These are phyloP conservation scores for Dolomedes plantarius DNA, from an alignment of 2,888 invertebrate species.

Conservation along the genomic window DNA sequence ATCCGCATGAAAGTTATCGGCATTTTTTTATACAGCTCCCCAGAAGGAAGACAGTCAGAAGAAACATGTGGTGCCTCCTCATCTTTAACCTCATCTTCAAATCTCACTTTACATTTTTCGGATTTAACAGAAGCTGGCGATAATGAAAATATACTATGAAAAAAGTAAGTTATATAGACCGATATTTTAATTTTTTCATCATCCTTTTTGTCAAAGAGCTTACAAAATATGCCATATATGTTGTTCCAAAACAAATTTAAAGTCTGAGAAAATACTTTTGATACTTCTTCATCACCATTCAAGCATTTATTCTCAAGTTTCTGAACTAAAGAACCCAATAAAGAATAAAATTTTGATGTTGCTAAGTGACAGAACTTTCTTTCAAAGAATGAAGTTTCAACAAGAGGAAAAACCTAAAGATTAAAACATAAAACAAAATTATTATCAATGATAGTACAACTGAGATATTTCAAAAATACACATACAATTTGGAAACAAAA, in stretches of 20 bases:
- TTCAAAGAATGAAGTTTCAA: conserved; percentile 75
- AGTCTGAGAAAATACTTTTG: not conserved
- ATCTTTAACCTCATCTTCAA: conserved; percentile 21
- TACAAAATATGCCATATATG: not conserved
- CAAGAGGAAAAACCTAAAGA: conserved; percentile 75
- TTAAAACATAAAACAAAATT: no score
- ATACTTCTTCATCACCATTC: conserved; percentile 8
- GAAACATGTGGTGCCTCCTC: not conserved
- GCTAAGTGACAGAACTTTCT: conserved; percentile 12
- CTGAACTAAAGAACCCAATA: conserved; percentile 17
- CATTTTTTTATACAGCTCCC: not conserved
- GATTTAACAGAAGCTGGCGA: not conserved
- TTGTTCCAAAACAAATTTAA: conserved; percentile 47
- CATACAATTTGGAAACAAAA: no score
- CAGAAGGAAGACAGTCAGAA: not conserved
- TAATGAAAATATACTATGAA: conserved; percentile 23
- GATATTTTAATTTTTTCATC: not conserved
- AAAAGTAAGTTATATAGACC: conserved; percentile 41
- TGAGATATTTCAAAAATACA: no score
- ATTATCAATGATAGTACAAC: no score
- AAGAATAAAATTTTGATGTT: conserved; percentile 30
- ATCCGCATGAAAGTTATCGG: conserved; percentile 22
- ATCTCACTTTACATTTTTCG: conserved; percentile 37
- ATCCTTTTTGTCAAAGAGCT: not conserved
- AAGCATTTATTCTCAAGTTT: conserved; percentile 21